A percentile compares a stretch with the other conserved stretches of the same genome.
Conservation (phyloP, 2,797 vertebrate genomes). For the Xerus rutilus region DNA sequence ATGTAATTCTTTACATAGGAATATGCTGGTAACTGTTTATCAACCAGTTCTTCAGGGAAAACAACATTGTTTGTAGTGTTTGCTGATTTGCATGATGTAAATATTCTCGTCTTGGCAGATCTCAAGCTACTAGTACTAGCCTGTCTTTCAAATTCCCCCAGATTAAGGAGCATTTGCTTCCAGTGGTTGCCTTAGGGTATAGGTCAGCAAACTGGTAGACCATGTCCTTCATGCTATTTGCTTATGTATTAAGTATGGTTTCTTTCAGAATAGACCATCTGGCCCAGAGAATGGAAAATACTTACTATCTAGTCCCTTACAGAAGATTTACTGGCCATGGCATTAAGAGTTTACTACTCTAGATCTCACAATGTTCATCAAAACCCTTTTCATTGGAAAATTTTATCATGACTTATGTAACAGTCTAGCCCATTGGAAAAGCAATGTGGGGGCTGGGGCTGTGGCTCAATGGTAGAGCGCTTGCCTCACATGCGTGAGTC, state of each 20-base stretch:
- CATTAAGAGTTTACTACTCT: background rate
- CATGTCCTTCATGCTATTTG: background rate
- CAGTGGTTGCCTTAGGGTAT: background rate
- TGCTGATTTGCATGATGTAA: slow-evolving; percentile 13
- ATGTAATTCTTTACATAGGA: background rate
- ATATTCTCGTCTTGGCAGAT: background rate
- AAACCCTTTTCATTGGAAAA: background rate
- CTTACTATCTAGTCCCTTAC: background rate
- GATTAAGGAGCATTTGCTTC: slow-evolving; percentile 28
- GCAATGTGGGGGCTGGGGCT: background rate
- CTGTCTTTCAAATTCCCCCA: background rate
- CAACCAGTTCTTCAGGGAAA: slow-evolving; percentile 39
- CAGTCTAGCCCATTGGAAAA: background rate
- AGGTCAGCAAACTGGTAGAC: background rate
- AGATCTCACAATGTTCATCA: background rate
- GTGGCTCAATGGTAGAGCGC: too few species aligned
- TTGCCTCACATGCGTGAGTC: too few species aligned
- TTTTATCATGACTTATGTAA: slow-evolving; percentile 43
- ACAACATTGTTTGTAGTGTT: slow-evolving; percentile 1
- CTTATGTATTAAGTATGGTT: background rate
- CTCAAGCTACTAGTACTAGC: slow-evolving; percentile 12
- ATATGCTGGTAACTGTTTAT: slow-evolving; percentile 43
- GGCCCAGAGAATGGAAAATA: background rate
- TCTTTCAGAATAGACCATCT: background rate
- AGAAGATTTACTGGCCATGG: background rate